Percentiles rank a stretch among this genome's conserved stretches.
Conservation (phyloP, 2,888 invertebrate genomes). For the Tetranychus piercei region DNA sequence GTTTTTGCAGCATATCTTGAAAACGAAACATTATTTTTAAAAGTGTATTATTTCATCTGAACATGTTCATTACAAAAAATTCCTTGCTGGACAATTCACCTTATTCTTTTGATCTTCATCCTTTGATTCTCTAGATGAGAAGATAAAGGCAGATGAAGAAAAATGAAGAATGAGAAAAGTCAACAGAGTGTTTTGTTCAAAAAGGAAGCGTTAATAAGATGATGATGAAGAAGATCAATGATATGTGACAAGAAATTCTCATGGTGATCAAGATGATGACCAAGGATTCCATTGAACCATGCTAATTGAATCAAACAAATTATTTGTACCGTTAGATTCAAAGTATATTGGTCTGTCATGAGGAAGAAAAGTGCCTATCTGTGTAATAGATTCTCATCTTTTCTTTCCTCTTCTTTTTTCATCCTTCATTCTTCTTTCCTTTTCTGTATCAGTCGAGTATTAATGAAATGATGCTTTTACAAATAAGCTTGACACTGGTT, state of each 20-base stretch:
- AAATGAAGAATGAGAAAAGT: no score
- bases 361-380: background rate
- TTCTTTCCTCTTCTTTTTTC: background rate
- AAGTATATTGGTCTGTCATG: background rate
- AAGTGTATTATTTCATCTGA: no score
- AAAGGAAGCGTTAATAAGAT: background rate
- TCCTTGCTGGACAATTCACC: no score
- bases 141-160: no score
- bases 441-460: background rate
- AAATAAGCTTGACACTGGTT: no score
- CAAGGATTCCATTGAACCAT: background rate
- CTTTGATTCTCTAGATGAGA: no score
- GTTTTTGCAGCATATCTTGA: no score
- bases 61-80: no score
- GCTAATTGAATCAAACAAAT: background rate
- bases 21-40: no score
- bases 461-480: no score
- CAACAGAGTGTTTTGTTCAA: background rate
- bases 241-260: background rate
- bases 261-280: background rate
- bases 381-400: background rate
- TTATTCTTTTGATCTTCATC: no score
- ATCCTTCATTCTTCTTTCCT: background rate
- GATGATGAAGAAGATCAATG: background rate
- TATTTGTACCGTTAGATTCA: conserved; percentile 1